These are phyloP conservation scores for Lagopus leucura DNA, from an alignment of 2,113 vertebrate species.

Conservation along the genomic window DNA sequence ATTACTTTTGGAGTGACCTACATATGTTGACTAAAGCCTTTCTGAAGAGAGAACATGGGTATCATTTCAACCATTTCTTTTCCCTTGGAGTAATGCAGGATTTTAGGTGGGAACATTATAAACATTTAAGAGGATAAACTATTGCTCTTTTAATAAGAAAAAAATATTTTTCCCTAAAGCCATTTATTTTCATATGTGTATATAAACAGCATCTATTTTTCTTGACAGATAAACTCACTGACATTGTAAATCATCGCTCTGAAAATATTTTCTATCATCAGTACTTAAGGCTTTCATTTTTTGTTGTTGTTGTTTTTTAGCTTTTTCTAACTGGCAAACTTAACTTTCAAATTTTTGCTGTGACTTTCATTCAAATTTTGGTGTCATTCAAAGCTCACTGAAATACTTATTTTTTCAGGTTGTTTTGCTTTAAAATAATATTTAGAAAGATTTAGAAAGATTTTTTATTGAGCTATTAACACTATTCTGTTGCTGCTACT, in stretches of 20 bases:
- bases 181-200: neutral
- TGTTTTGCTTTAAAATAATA: neutral
- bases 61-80: neutral
- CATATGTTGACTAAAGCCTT: neutral
- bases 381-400: neutral
- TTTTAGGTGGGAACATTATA: neutral
- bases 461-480: neutral
- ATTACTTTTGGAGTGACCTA: neutral
- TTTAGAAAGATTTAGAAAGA: rapidly evolving
- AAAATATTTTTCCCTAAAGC: neutral
- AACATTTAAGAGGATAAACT: neutral
- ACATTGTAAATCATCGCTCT: neutral
- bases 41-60: neutral
- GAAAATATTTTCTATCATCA: neutral
- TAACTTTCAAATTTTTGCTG: neutral
- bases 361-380: neutral
- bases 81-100: neutral
- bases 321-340: neutral
- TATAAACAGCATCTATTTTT: neutral
- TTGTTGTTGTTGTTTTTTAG: neutral
- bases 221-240: neutral
- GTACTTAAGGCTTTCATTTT: neutral
- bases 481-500: neutral
- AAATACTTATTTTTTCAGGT: neutral
- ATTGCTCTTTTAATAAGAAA: neutral